These are phyloP conservation scores for Dicaeum eximium DNA, from an alignment of 2,113 vertebrate species.

Conservation along the genomic window DNA sequence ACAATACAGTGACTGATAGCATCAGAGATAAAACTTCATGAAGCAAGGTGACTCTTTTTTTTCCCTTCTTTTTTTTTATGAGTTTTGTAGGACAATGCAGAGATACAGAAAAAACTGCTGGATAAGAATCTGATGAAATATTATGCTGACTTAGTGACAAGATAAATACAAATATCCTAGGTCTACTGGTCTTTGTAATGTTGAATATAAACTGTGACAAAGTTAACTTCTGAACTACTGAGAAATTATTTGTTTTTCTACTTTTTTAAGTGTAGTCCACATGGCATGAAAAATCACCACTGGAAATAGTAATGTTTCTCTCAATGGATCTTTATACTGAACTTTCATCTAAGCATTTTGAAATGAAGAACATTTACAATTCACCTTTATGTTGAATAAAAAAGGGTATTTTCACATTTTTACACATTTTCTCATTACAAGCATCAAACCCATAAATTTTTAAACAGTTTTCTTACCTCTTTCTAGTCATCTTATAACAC, in stretches of 20 bases:
- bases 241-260: background rate
- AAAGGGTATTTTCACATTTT: background rate
- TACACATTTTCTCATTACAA: background rate
- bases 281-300: background rate
- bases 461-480: background rate
- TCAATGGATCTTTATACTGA: background rate
- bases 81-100: background rate
- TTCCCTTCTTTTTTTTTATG: background rate
- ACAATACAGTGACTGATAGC: conserved; percentile 62
- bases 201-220: background rate
- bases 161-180: background rate
- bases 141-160: background rate
- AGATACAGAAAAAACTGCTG: conserved; percentile 3
- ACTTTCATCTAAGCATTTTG: background rate
- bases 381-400: background rate
- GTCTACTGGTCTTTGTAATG: background rate
- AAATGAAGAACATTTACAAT: background rate
- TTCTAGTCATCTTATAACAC: background rate
- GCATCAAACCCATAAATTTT: background rate
- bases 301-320: background rate
- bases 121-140: conserved; percentile 1
- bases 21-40: conserved; percentile 53
- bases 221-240: background rate
- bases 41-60: conserved; percentile 71
- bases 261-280: background rate